Base-by-base conservation (phyloP, 2,113 vertebrate genomes). In the Riparia riparia region DNA sequence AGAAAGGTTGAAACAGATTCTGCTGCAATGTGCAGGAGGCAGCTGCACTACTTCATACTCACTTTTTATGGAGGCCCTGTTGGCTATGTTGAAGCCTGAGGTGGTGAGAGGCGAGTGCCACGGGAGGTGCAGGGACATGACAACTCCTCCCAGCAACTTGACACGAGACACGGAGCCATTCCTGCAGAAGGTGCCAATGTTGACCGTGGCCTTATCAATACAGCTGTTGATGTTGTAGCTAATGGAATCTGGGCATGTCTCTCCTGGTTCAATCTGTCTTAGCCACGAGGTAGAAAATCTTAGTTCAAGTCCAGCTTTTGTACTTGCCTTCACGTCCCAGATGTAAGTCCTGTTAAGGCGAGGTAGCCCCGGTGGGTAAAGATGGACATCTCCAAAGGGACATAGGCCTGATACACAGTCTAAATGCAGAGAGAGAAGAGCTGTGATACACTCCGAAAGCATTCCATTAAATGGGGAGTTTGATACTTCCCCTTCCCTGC, bases 181-280 rank as follows among this genome's bases (percentile, higher is more conserved):
- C 93, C 97, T 97, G 94, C 99, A 99, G 96, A 99, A 99, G 42
- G 97, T 98, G 31, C 99, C 99, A 1, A 99, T 98, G 66, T 12
- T 96, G 53, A 97, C 96, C 0, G 17, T 63, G 4, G 98, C 96
- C 1, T 16, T 10, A 7, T 98, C 98, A 1, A 98, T 51, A 26
- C 74, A 98, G 51, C 96, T 97, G 6, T 96, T 57, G 45, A 99
- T 84, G 17, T 84, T 94, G 97, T 99, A 99, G 2, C 97, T 98
- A 80, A 98, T 83, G 2, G 92, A 95, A 12, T 99, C 98, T 0
- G 97, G 96, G 94, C 99, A 99, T 0, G 7, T 86, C 14, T 98
- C 96, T 13, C 91, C 93, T 0, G 98, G 98, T 21, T 90, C 80
- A 24, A 99, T 96, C 98, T 99, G 99, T 34, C 86, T 97, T 93